Base-by-base conservation (phyloP, 2,797 vertebrate genomes). In the Fistularia commersonii region DNA sequence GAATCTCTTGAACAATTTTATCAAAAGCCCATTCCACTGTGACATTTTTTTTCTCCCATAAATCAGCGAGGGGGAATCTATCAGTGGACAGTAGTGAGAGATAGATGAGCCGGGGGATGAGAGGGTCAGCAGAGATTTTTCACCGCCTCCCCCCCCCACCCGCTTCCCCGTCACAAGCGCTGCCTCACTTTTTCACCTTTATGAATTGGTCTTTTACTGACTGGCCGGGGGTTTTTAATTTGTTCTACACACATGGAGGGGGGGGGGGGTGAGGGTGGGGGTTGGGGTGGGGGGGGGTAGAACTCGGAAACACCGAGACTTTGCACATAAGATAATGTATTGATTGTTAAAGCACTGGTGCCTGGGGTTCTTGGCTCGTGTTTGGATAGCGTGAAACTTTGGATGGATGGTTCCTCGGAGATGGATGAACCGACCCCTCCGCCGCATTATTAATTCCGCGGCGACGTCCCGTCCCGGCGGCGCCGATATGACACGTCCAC, bases 1-100 rank as follows among this genome's bases (percentile, higher is more conserved):
- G 92, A 93, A 98, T 97, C 97, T 95, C 93, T 94, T 91, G 93
- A 97, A 98, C 95, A 98, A 98, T 99, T 99, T 98, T 98, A 98
- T 99, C 96, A 99, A 98, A 99, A 97, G 94, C 95, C 95, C 93
- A 97, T 98, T 98, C 96, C 94, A 90, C 91, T 91, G 91, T 97
- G 91, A 92, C 92, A 94, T 97, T 98, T 91, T 91, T 85, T 95
- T 96, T 94, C 92, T 91, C 90, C 90, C 93, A 97, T 98, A 99
- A 98, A 98, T 99, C 96, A 98, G 89, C 71, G 62, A 89, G 89
- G 76, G 93, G 91, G 91, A 94, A 96, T 94, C 93, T 94, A 94
- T 94, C 93, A 92, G 92, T 92, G 92, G 94, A 97, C 94, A 97
- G 93, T 91, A 93, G 91, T 92, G 92, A 88, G 93, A 98, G 95